Conservation (phyloP, 2,888 invertebrate species). For the Tenodera sinensis region DNA sequence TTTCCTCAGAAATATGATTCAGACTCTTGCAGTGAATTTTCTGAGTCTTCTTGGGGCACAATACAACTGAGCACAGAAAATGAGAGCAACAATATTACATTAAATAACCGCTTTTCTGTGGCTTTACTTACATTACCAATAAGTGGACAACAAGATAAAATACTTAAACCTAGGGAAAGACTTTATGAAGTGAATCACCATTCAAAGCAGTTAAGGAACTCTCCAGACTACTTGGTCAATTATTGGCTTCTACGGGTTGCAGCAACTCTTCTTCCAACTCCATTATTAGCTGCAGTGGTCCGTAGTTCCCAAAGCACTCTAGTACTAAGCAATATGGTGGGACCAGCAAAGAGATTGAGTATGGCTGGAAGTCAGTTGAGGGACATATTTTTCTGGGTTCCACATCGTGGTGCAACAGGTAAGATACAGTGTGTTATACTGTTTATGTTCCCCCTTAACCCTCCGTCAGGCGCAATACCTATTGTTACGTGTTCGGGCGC, state of each 20-base stretch:
- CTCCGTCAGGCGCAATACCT: no score
- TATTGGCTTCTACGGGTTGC: conserved; percentile 49
- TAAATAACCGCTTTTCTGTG: conserved; percentile 52
- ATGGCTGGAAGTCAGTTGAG: conserved; percentile 47
- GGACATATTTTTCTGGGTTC: conserved; percentile 52
- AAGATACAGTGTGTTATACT: conserved; percentile 13
- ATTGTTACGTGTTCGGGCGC: no score
- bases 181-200: conserved; percentile 41
- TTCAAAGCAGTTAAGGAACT: conserved; percentile 42
- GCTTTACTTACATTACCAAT: conserved; percentile 50
- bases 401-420: conserved; percentile 52
- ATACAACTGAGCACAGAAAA: not conserved
- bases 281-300: conserved; percentile 44
- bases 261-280: conserved; percentile 47
- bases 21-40: not conserved
- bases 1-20: not conserved
- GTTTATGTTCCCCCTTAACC: no score
- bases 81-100: conserved; percentile 15
- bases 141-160: conserved; percentile 23
- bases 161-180: conserved; percentile 33
- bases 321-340: conserved; percentile 53
- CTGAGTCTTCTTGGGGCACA: not conserved
- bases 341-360: conserved; percentile 45
- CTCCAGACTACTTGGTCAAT: conserved; percentile 50
- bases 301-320: conserved; percentile 50